These are phyloP conservation scores for Nannospalax galili DNA, from an alignment of 2,113 vertebrate species.

Conservation along the genomic window DNA sequence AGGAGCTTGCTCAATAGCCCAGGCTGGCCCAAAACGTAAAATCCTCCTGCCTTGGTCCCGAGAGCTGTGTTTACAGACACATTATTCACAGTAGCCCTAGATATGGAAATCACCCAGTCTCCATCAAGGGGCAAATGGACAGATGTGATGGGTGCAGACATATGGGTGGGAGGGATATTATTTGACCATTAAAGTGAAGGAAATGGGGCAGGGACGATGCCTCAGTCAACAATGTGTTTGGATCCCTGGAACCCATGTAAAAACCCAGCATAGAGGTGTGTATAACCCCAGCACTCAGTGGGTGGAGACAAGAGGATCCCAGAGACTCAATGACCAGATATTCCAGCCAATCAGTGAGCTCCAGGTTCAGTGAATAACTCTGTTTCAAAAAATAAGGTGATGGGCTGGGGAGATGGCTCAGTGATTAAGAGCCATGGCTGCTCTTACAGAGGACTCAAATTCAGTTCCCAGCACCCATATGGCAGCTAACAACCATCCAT, in stretches of 20 bases:
- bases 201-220: too few species aligned
- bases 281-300: background rate
- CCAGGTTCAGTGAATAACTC: background rate
- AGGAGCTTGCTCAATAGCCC: background rate
- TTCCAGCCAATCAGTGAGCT: background rate
- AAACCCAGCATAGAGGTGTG: background rate
- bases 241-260: background rate
- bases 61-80: fast-evolving
- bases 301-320: too few species aligned
- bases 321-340: background rate
- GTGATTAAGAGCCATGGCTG: too few species aligned
- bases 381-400: background rate
- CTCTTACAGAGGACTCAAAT: too few species aligned
- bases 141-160: too few species aligned
- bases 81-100: background rate
- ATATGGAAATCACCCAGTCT: too few species aligned
- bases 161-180: fast-evolving
- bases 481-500: too few species aligned
- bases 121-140: fast-evolving
- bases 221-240: background rate
- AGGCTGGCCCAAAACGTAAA: background rate
- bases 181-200: background rate
- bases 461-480: too few species aligned
- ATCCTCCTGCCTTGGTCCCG: background rate
- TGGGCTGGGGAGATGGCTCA: too few species aligned